Base-by-base conservation (phyloP, 1,140 invertebrate species). In the Neodiprion lecontei region DNA sequence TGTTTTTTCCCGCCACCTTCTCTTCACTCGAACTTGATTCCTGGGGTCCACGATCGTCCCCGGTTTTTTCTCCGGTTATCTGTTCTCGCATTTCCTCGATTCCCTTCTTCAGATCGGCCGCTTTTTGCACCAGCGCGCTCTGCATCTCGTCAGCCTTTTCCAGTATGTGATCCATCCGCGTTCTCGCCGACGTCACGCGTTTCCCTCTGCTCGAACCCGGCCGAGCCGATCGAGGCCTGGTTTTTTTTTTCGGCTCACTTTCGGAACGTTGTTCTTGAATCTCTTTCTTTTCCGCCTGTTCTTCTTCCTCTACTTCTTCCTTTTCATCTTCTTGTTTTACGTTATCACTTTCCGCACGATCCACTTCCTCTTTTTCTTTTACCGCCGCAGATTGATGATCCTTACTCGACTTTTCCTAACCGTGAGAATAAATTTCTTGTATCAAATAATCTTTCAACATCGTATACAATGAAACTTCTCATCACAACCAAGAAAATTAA, bases 11-110 rank as follows among this genome's bases (percentile, higher is more conserved):
- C 53, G 5, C 53, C 53, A 17, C 11, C 53, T 14, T 61, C 53
- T 61, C 53, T 61, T 61, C 53, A 9, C 28, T 40, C 28, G 28
- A 40, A 40, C 28, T 40, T 40, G 28, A 3, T 61, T 61, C 50
- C n/a, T 53, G 67, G 66, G 74, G 76, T 76, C 69, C 2, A 40
- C 28, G 28, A 40, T 78, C 77, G 67, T 74, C 48, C n/a, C 79
- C 76, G 49, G 73, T 23, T 61, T 79, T 80, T 21, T 75, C 75
- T 72, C 81, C 77, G 17, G 75, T 72, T 61, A 84, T 85, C n/a
- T 83, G 82, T 0, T 82, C 80, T 8, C 84, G 78, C 78, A 85
- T 85, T 72, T 86, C 85, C 76, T 87, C 82, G 50, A 86, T 80
- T 17, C 84, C 82, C 72, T 85, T 87, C 72, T 80, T 83, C 69